A percentile compares a stretch with the other conserved stretches of the same genome.
Conservation (phyloP, 2,888 invertebrate species). For the Spodoptera exigua region DNA sequence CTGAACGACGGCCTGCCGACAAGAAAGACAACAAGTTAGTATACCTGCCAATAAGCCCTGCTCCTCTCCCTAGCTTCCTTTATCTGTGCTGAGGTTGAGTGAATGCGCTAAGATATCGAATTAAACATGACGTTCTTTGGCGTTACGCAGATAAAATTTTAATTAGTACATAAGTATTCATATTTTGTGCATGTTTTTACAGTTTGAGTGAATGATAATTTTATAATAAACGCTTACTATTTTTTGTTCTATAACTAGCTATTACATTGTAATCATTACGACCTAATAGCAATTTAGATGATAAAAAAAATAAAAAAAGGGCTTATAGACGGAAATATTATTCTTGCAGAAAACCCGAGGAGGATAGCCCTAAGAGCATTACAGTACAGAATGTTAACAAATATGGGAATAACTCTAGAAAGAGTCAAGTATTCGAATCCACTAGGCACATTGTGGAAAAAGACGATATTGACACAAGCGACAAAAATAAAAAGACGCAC, state of each 20-base stretch:
- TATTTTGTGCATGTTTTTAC: conserved; percentile 50
- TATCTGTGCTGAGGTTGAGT: conserved; percentile 29
- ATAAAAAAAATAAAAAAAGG: conserved; percentile 45
- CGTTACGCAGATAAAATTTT: conserved; percentile 1
- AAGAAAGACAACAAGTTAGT: conserved; percentile 85
- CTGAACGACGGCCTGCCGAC: conserved; percentile 69
- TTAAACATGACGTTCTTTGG: neutral
- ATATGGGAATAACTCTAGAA: conserved; percentile 85
- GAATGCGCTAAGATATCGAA: conserved; percentile 15
- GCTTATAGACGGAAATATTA: conserved; percentile 67
- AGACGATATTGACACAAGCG: conserved; percentile 93
- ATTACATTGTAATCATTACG: conserved; percentile 12
- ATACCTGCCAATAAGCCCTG: neutral
- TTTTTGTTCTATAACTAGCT: conserved; percentile 43
- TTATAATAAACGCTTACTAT: conserved; percentile 40
- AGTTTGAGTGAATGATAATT: conserved; percentile 52
- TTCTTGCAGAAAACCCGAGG: conserved; percentile 87
- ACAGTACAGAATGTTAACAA: conserved; percentile 84
- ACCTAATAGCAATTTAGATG: conserved; percentile 15
- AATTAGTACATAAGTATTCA: conserved; percentile 26
- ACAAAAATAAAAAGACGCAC: conserved; percentile 89
- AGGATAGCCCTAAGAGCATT: conserved; percentile 84
- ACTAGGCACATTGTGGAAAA: conserved; percentile 92
- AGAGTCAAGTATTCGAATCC: conserved; percentile 92
- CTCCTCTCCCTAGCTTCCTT: neutral